phyloP scores from a whole-genome alignment of 1,140 invertebrate species.

The Agrilus planipennis region DNA sequence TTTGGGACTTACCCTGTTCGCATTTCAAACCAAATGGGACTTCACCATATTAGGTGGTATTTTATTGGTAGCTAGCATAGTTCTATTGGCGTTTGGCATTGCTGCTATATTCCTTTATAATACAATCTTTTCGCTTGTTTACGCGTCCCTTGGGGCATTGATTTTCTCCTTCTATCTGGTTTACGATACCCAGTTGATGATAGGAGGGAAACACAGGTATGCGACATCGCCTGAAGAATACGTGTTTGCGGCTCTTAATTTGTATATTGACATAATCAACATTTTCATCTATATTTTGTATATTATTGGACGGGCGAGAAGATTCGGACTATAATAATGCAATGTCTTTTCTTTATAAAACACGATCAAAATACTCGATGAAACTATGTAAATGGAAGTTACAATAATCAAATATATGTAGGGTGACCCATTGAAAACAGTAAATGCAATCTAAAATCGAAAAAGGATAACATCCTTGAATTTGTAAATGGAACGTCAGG shows the following conservation, averaged over 20 bases:
- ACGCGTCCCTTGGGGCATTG: slow-evolving; percentile 68
- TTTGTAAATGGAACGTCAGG: too few species aligned
- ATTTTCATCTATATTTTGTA: slow-evolving; percentile 81
- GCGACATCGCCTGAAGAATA: slow-evolving; percentile 92
- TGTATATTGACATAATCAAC: slow-evolving; percentile 86
- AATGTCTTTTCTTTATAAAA: too few species aligned
- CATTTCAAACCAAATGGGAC: slow-evolving; percentile 87
- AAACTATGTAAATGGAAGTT: too few species aligned
- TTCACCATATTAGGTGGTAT: slow-evolving; percentile 76
- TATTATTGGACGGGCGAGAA: slow-evolving; percentile 56
- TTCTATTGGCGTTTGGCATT: slow-evolving; percentile 75
- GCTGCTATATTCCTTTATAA: slow-evolving; percentile 58
- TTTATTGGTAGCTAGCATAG: slow-evolving; percentile 62
- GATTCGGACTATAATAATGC: too few species aligned
- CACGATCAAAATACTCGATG: too few species aligned
- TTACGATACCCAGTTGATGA: slow-evolving; percentile 91
- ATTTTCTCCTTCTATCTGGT: slow-evolving; percentile 76
- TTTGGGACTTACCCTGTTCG: slow-evolving; percentile 77
- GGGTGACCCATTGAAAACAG: too few species aligned
- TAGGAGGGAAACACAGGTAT: slow-evolving; percentile 85
- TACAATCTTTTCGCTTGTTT: slow-evolving; percentile 55
- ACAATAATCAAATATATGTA: too few species aligned
- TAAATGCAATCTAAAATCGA: too few species aligned
- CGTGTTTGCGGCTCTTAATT: slow-evolving; percentile 82
- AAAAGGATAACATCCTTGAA: too few species aligned